Evolutionary conservation across 2,888 invertebrate genomes (phyloP), one percentile per base, ranked within the genome.

Genomic region (Ophion ellenae): DNA sequence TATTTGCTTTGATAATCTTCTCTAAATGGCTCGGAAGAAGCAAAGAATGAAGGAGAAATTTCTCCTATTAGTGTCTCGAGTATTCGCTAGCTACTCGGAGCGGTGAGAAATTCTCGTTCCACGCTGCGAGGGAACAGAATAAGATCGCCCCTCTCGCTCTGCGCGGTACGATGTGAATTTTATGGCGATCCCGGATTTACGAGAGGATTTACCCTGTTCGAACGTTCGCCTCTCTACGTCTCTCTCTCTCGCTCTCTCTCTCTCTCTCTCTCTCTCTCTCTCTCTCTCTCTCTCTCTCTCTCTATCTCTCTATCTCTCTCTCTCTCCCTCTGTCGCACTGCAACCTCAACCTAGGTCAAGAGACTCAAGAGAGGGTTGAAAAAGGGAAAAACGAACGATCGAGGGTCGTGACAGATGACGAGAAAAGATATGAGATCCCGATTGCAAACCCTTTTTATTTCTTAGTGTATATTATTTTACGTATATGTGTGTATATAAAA

Each of bases 181-280:
- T 77, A 83, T 77, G 73, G 67, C 83, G 73, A 83, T 83, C 73
- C 83, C 77, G 77, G 83, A 83, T 83, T 83, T 78, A 83, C 83
- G 83, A 83, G 83, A 83, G 77, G 77, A 83, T 83, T 78, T 76
- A 36, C 82, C 76, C 45, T 71, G 83, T 71, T 78, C 71, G 57
- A 32, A 40, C 66, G 53, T 53, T 53, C 14, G 53, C 17, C 17
- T 53, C 53, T 17, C 53, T 17, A 53, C 53, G 53, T 17, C 14
- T 53, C 4, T 53, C 17, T 14, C 36, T 61, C 86, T 36, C 57
- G 66, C 59, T 32, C 79, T 69, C 61, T 85, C 70, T 53, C 73
- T 79, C 73, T 45, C 2, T 53, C 47, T 11, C 45, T 59, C 36
- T n/a, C n/a, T n/a, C n/a, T n/a, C n/a, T 61, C 86, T 36, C 57